Evolutionary conservation across 2,113 vertebrate species (phyloP), one percentile per base, ranked within the genome.

Genomic region (Calidris pugnax): DNA sequence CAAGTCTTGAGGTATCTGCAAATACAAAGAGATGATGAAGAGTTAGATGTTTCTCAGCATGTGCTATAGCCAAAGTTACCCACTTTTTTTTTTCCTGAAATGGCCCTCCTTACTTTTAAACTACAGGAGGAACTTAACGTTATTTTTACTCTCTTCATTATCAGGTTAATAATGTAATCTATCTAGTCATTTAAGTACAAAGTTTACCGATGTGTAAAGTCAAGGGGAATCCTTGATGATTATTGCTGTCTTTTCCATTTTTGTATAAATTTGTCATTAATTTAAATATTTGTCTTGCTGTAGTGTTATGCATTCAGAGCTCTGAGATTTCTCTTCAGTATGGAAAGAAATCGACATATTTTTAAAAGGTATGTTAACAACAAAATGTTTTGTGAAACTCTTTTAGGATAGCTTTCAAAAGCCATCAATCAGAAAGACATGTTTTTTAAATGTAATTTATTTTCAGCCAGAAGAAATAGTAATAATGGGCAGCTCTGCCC

Each of bases 271-370:
- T 47, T 87, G 14, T 85, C 45, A 62, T 78, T 88, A 84, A 91
- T 48, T 37, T 30, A 50, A 92, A 3, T 87, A 41, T 83, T 96
- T 95, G 78, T 93, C 47, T 37, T 77, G 4, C 41, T 59, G 55
- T 82, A 99, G 99, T 98, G 98, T 98, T 99, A 99, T 15, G 98
- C 98, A 2, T 99, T 99, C 94, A 98, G 99, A 97, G 98, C 98
- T 23, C 97, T 99, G 75, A 98, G 98, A n/a, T 99, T 99, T 97
- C 98, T 99, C 89, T 99, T 99, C 92, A 99, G 99, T 72, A 98
- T 99, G 98, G 99, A 99, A 98, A 98, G 98, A 97, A 99, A 99
- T 97, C 95, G 98, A 85, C 98, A 98, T 90, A 97, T 98, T 59
- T 99, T 99, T 94, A 99, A 99, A 98, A 99, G 98, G 98, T 99